Percentiles rank a stretch among this genome's conserved stretches.
These are phyloP conservation scores for Phaenicophaeus curvirostris DNA, from an alignment of 2,797 vertebrate genomes.

Conservation along the genomic window DNA sequence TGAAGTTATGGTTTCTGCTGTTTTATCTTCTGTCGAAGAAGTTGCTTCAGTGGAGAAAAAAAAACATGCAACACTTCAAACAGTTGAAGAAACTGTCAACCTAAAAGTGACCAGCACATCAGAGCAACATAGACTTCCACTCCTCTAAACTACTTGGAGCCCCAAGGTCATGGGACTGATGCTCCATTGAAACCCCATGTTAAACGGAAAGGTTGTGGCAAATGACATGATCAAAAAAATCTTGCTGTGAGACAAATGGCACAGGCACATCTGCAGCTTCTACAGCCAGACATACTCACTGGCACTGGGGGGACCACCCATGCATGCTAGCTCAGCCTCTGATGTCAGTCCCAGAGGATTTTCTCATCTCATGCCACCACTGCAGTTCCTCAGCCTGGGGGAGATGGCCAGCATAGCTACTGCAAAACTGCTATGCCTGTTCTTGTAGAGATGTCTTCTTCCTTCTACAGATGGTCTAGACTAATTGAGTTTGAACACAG, in stretches of 20 bases:
- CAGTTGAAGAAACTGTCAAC: background rate
- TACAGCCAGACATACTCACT: background rate
- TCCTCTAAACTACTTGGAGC: rapidly evolving
- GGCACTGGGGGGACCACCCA: rapidly evolving
- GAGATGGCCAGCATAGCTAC: background rate
- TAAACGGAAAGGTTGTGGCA: background rate
- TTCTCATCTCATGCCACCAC: background rate
- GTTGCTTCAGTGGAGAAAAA: background rate
- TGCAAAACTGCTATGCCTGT: background rate
- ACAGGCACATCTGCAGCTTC: background rate
- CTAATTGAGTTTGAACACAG: background rate
- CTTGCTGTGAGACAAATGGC: background rate
- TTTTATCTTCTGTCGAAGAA: background rate
- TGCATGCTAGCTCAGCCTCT: background rate
- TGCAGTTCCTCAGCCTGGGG: background rate
- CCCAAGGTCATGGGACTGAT: background rate
- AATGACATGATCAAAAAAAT: background rate
- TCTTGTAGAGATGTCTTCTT: background rate
- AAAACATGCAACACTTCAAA: rapidly evolving
- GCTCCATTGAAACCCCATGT: background rate
- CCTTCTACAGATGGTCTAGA: background rate
- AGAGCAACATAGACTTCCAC: background rate
- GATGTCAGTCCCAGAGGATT: background rate
- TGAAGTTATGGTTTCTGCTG: background rate
- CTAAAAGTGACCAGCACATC: background rate